Conservation (phyloP, 2,888 invertebrate genomes). For the Mesopsocus fuscifrons region DNA sequence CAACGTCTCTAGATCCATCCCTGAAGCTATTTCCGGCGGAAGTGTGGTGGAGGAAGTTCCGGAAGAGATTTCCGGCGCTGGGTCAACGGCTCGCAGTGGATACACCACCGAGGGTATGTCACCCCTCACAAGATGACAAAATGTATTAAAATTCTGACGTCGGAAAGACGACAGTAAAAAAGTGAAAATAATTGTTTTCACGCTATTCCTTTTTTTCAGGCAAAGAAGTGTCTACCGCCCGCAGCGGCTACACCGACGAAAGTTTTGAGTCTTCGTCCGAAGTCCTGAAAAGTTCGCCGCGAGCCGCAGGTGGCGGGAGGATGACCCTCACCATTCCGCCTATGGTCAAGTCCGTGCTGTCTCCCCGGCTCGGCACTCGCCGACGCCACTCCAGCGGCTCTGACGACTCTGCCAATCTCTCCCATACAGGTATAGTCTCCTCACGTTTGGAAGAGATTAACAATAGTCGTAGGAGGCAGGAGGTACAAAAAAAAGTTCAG, state of each 20-base stretch:
- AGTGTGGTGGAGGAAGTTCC: not conserved
- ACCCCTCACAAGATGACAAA: too few species aligned
- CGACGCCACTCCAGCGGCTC: constrained; percentile 21
- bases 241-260: constrained; percentile 13
- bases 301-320: not conserved
- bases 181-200: too few species aligned
- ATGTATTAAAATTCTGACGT: too few species aligned
- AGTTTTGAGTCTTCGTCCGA: constrained; percentile 15
- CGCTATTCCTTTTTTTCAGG: too few species aligned
- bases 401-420: constrained; percentile 21
- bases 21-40: constrained; percentile 7
- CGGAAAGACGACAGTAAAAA: too few species aligned
- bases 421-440: constrained; percentile 19
- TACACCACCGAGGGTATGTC: not conserved
- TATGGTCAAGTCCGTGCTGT: constrained; percentile 18
- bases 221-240: too few species aligned
- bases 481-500: too few species aligned
- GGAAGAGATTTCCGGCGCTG: constrained; percentile 3
- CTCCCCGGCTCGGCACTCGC: constrained; percentile 16
- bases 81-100: not conserved
- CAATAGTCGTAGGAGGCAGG: too few species aligned
- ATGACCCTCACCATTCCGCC: constrained; percentile 7
- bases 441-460: too few species aligned
- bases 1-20: too few species aligned
- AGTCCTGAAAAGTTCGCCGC: constrained; percentile 10